A percentile compares a stretch with the other conserved stretches of the same genome.
phyloP scores from a whole-genome alignment of 2,797 vertebrate species.

The Garrulus glandarius region DNA sequence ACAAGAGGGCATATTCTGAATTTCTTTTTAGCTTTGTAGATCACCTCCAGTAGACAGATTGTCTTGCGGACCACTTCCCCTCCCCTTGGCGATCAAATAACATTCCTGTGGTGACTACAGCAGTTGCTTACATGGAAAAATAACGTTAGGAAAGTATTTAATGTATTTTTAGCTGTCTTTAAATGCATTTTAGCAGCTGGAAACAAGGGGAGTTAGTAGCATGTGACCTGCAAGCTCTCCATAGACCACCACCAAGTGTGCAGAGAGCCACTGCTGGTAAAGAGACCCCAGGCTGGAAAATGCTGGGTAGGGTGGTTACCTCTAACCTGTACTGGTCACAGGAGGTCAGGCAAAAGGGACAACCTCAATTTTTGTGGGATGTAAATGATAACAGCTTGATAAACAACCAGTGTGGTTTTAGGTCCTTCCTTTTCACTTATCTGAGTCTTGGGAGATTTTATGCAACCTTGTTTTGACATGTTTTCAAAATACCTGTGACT shows the following conservation, averaged over 20 bases:
- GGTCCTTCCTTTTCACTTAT: background rate
- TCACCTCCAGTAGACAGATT: constrained; percentile 53
- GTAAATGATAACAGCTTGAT: background rate
- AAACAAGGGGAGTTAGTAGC: constrained; percentile 27
- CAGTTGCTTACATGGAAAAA: constrained; percentile 71
- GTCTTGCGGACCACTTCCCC: constrained; percentile 40
- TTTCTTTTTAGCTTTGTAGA: constrained; percentile 35
- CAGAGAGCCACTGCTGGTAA: background rate
- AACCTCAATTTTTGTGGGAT: background rate
- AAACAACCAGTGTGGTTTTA: background rate
- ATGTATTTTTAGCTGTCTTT: constrained; percentile 69
- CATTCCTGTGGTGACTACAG: constrained; percentile 65
- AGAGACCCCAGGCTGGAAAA: background rate
- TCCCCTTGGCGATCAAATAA: constrained; percentile 54
- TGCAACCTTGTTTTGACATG: background rate
- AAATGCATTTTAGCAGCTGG: constrained; percentile 66
- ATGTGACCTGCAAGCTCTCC: background rate
- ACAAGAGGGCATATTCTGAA: background rate
- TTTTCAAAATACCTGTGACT: constrained; percentile 2
- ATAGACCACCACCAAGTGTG: background rate
- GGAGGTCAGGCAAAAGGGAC: background rate
- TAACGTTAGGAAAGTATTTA: constrained; percentile 67
- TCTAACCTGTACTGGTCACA: background rate
- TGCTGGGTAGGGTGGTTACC: background rate
- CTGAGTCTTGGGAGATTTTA: background rate